Conservation (phyloP, 2,888 invertebrate genomes). For the Fissipunctia ypsillon region DNA sequence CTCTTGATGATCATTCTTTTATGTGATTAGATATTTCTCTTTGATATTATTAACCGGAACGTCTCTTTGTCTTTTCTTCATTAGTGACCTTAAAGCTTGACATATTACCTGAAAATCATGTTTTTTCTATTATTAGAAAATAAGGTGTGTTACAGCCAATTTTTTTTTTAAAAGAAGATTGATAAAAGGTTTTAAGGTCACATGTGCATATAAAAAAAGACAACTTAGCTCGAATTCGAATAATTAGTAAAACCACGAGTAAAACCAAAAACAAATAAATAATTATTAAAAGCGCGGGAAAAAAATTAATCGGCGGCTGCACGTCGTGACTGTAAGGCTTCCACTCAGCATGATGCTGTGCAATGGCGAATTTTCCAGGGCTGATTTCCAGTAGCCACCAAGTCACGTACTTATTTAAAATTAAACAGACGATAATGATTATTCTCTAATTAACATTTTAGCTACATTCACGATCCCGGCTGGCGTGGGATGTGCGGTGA, state of each 20-base stretch:
- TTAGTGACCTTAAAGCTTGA: too few relatives aligned
- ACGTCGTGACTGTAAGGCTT: background rate
- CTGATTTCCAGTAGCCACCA: background rate
- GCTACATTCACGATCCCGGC: constrained; percentile 85
- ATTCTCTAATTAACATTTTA: constrained; percentile 64
- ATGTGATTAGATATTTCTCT: too few relatives aligned
- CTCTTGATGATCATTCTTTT: too few relatives aligned
- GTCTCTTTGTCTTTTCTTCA: too few relatives aligned
- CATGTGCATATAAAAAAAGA: background rate
- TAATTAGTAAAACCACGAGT: background rate
- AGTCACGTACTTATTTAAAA: too few relatives aligned
- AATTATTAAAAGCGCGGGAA: background rate
- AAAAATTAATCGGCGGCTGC: too few relatives aligned
- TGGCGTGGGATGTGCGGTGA: constrained; percentile 84
- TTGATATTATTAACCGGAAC: too few relatives aligned
- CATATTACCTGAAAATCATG: too few relatives aligned
- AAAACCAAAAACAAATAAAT: background rate
- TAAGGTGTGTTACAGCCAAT: background rate
- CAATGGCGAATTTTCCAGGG: too few relatives aligned
- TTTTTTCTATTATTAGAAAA: background rate
- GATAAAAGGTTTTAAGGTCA: background rate
- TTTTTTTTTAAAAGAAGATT: background rate
- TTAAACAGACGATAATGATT: background rate
- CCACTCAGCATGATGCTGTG: background rate
- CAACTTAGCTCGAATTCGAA: background rate